phyloP scores from a whole-genome alignment of 2,888 invertebrate genomes.

The Parelbella ahira region DNA sequence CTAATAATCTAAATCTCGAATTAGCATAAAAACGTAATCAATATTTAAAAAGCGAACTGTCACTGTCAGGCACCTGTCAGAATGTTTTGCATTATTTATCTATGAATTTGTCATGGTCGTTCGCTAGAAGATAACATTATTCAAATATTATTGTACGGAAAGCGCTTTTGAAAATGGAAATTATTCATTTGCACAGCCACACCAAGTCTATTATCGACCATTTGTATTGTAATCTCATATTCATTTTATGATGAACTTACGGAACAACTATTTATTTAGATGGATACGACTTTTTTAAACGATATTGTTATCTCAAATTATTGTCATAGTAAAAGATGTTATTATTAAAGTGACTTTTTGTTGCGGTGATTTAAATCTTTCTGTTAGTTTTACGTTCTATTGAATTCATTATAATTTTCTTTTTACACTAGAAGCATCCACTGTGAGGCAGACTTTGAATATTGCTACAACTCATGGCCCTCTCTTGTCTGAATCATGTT shows the following conservation, averaged over 20 bases:
- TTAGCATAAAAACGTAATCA: neutral
- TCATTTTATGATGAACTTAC: conserved; percentile 40
- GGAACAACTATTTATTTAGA: neutral
- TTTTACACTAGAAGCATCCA: too few species aligned
- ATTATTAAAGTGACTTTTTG: too few species aligned
- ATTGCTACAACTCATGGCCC: too few species aligned
- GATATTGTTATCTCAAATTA: neutral
- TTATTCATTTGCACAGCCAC: conserved; percentile 49
- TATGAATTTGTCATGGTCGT: conserved; percentile 6
- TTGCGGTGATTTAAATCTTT: too few species aligned
- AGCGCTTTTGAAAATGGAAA: conserved; percentile 45
- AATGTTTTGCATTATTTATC: too few species aligned
- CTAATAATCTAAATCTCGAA: too few species aligned
- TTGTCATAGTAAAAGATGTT: too few species aligned
- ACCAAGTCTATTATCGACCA: conserved; percentile 55
- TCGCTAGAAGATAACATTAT: conserved; percentile 7
- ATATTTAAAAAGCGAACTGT: conserved; percentile 9
- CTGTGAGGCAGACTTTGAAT: too few species aligned
- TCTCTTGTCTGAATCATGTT: too few species aligned
- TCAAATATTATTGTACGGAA: conserved; percentile 4
- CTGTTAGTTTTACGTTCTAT: too few species aligned
- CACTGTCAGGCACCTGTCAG: conserved; percentile 2
- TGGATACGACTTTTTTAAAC: neutral
- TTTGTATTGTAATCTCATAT: conserved; percentile 55
- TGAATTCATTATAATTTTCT: too few species aligned